Evolutionary conservation across 2,888 invertebrate species (phyloP), one percentile per base, ranked within the genome.

Genomic region (Mythimna ferrago): DNA sequence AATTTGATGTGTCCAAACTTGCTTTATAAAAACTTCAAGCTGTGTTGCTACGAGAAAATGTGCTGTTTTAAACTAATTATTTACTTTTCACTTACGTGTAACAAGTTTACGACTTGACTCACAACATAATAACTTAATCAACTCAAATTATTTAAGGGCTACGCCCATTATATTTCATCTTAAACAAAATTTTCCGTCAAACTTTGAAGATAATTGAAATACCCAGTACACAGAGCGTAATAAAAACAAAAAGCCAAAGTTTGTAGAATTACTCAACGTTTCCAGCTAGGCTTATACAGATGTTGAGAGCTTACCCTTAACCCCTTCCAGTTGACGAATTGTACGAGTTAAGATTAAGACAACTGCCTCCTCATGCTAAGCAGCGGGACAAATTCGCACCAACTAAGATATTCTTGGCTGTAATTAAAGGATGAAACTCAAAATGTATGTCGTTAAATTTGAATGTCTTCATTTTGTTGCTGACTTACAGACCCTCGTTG

Each of bases 331-430:
- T 89, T 92, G 92, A 92, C 88, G 91, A 88, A 92, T 92, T 89
- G 89, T 88, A 83, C 73, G 81, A 88, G 84, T 89, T 87, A 84
- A 91, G 92, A 92, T 91, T 91, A 90, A 89, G 90, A 89, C 89
- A 89, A 91, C 87, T 83, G 88, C 85, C 84, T 84, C 81, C 87
- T 89, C 80, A 81, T 78, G 88, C 83, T 87, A 87, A 87, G 85
- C 72, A 85, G 83, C 75, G 85, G 81, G 87, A 90, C 86, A 87
- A 88, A 89, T 90, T 87, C 80, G 76, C 84, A 86, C 84, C 78
- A 82, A 81, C 76, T 79, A 83, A 85, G 80, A 80, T 83, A 84
- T 86, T 86, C 86, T 83, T 77, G 82, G 72, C 80, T 76, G 84
- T 88, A 86, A 90, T 90, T 89, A 89, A 88, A 85, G 86, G 84